A percentile compares a stretch with the other conserved stretches of the same genome.
phyloP scores from a whole-genome alignment of 2,113 vertebrate genomes.

The Anolis sagrei region DNA sequence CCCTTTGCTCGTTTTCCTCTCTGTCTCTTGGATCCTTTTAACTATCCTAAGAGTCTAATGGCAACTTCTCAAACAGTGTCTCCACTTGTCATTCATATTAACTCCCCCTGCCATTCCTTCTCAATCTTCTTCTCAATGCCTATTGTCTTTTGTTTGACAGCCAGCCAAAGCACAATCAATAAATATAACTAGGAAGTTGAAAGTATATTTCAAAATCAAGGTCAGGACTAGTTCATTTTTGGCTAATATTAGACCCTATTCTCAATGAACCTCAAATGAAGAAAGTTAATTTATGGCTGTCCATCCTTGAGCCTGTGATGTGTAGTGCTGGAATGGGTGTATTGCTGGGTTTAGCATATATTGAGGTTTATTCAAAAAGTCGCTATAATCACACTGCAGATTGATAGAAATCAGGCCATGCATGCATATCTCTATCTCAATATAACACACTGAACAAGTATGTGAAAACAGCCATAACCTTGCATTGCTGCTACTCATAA shows the following conservation, averaged over 20 bases:
- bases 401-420: neutral
- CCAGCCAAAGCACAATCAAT: neutral
- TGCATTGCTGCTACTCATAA: neutral
- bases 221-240: neutral
- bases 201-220: neutral
- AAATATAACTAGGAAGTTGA: slow-evolving; percentile 16
- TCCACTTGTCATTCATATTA: neutral
- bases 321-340: neutral
- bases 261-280: neutral
- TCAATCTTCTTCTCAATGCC: neutral
- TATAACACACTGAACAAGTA: neutral
- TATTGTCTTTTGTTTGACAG: neutral
- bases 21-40: neutral
- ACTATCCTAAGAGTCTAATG: neutral
- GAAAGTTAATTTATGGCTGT: neutral
- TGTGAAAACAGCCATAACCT: neutral
- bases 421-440: neutral
- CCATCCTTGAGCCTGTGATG: neutral
- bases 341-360: too few species aligned
- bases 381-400: neutral
- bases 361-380: too few species aligned
- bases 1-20: neutral
- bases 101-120: neutral
- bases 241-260: too few species aligned
- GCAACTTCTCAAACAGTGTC: neutral